A percentile compares a stretch with the other conserved stretches of the same genome.
phyloP scores from a whole-genome alignment of 2,113 vertebrate species.

The Hiodon tergisus region DNA sequence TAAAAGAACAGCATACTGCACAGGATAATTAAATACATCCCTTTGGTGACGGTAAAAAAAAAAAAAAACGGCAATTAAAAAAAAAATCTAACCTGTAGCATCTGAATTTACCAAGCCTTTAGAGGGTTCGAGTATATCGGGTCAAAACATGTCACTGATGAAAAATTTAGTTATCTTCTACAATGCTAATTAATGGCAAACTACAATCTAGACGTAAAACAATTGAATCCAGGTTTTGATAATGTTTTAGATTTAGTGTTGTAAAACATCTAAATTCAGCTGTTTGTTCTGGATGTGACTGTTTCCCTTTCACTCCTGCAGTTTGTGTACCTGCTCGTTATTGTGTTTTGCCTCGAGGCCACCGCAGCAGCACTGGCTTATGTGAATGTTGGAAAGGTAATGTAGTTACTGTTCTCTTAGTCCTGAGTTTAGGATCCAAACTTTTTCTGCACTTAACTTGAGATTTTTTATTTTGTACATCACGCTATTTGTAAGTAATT shows the following conservation, averaged over 20 bases:
- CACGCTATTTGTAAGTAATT: neutral
- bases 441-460: too few relatives aligned
- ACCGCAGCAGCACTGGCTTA: conserved; percentile 44
- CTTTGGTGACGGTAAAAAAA: too few relatives aligned
- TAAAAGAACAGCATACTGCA: neutral
- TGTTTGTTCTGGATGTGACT: neutral
- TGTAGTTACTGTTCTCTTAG: neutral
- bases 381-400: conserved; percentile 39
- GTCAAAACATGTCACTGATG: too few relatives aligned
- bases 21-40: neutral
- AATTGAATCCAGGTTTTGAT: too few relatives aligned
- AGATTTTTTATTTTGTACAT: too few relatives aligned
- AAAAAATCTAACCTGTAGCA: too few relatives aligned
- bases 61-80: too few relatives aligned
- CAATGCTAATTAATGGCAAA: too few relatives aligned
- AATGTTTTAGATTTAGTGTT: neutral
- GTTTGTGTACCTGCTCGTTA: conserved; percentile 53
- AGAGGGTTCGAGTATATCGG: too few relatives aligned
- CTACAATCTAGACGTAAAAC: too few relatives aligned
- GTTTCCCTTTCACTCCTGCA: conserved; percentile 27
- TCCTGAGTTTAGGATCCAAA: neutral
- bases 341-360: conserved; percentile 44
- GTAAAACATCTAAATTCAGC: neutral
- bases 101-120: too few relatives aligned
- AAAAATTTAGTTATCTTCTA: too few relatives aligned